Conservation (phyloP, 2,797 vertebrate species). For the Macrochelys suwanniensis region DNA sequence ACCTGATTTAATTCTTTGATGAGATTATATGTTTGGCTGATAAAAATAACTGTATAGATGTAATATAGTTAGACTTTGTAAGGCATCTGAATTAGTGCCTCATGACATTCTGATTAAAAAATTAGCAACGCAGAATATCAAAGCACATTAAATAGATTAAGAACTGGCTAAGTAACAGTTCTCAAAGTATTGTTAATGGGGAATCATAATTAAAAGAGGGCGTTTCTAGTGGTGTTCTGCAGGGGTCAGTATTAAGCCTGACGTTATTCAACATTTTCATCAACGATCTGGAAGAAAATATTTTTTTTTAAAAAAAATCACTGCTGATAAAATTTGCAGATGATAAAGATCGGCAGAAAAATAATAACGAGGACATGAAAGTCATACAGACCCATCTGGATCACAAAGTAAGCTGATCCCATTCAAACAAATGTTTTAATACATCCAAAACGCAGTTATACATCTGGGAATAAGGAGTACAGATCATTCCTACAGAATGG, state of each 20-base stretch:
- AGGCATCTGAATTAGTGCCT: background rate
- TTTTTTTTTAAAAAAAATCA: background rate
- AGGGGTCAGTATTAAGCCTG: background rate
- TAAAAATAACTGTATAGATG: background rate
- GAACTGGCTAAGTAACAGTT: background rate
- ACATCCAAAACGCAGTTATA: background rate
- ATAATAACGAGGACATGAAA: background rate
- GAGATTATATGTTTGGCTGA: background rate
- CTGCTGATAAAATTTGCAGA: background rate
- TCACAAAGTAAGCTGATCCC: background rate
- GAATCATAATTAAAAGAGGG: background rate
- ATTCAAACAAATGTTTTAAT: background rate
- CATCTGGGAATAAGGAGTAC: background rate
- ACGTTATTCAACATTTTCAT: background rate
- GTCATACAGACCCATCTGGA: background rate
- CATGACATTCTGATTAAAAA: background rate
- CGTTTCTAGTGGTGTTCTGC: background rate
- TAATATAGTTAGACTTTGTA: background rate
- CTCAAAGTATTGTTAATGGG: background rate
- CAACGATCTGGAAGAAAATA: background rate
- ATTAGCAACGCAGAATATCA: background rate
- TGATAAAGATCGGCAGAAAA: background rate
- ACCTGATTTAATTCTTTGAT: background rate
- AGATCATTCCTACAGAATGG: background rate
- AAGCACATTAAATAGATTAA: background rate